These are phyloP conservation scores for Archivesica marissinica DNA, from an alignment of 1,140 invertebrate genomes.

Conservation along the genomic window DNA sequence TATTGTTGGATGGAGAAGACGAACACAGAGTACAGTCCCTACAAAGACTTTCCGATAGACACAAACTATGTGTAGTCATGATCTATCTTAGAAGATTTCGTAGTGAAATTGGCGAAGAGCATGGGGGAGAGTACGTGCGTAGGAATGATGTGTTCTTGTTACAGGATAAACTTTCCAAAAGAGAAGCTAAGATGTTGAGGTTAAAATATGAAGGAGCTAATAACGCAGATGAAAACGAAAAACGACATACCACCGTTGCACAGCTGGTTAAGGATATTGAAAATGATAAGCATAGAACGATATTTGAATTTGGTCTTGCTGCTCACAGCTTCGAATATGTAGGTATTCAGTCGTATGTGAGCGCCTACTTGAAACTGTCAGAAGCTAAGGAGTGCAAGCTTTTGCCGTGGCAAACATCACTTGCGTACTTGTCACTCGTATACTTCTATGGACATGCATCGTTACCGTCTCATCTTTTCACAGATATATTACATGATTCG, in stretches of 20 bases:
- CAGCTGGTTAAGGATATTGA: constrained; percentile 41
- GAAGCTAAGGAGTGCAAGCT: neutral
- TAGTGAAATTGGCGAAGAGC: constrained; percentile 5
- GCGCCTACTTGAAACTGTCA: neutral
- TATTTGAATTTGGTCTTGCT: constrained; percentile 68
- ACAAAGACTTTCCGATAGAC: neutral
- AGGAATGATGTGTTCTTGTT: constrained; percentile 29
- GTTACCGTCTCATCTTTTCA: constrained; percentile 69
- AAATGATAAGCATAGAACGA: neutral
- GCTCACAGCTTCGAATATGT: constrained; percentile 62
- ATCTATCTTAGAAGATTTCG: constrained; percentile 60
- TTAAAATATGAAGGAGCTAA: constrained; percentile 5
- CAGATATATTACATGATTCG: constrained; percentile 15
- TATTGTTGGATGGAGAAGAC: constrained; percentile 71
- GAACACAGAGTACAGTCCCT: constrained; percentile 64
- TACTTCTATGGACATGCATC: constrained; percentile 71
- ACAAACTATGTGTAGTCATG: constrained; percentile 33
- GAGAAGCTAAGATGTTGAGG: constrained; percentile 53
- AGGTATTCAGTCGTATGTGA: constrained; percentile 62
- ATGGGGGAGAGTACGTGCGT: neutral
- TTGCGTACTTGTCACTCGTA: constrained; percentile 66
- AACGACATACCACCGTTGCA: neutral
- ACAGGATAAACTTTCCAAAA: constrained; percentile 22
- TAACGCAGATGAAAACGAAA: neutral
- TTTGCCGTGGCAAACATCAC: constrained; percentile 52